phyloP scores from a whole-genome alignment of 2,797 vertebrate species.

The Rhinichthys osculus region DNA sequence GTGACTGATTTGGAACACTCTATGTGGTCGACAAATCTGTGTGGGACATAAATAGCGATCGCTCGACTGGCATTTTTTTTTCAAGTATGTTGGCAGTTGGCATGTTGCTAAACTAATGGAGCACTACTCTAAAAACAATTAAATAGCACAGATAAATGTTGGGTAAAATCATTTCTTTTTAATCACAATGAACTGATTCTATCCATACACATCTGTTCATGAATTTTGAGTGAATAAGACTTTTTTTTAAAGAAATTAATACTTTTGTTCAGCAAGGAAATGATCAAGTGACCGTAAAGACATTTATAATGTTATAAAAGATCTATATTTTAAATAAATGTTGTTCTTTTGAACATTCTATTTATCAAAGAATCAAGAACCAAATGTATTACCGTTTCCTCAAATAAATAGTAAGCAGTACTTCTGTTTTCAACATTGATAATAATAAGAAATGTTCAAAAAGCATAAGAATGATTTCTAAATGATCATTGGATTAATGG shows the following conservation, averaged over 20 bases:
- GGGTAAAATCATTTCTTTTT: neutral
- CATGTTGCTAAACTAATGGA: neutral
- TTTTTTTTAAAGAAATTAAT: neutral
- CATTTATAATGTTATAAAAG: neutral
- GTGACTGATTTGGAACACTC: conserved; percentile 1
- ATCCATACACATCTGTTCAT: neutral
- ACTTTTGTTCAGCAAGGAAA: neutral
- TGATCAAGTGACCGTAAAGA: neutral
- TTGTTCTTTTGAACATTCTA: neutral
- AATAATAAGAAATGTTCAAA: neutral
- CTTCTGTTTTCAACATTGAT: neutral
- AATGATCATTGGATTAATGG: neutral
- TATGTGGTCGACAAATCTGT: neutral
- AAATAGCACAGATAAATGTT: neutral
- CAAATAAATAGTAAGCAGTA: neutral
- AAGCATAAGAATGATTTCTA: neutral
- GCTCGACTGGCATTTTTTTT: neutral
- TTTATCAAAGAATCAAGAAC: neutral
- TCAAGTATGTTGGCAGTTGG: neutral
- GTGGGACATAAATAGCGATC: neutral
- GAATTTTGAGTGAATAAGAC: neutral
- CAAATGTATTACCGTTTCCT: neutral
- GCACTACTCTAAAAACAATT: neutral
- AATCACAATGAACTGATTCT: neutral
- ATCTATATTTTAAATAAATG: neutral